Evolutionary conservation across 1,140 invertebrate species (phyloP).

Genomic region (Eulimnadia texana): DNA sequence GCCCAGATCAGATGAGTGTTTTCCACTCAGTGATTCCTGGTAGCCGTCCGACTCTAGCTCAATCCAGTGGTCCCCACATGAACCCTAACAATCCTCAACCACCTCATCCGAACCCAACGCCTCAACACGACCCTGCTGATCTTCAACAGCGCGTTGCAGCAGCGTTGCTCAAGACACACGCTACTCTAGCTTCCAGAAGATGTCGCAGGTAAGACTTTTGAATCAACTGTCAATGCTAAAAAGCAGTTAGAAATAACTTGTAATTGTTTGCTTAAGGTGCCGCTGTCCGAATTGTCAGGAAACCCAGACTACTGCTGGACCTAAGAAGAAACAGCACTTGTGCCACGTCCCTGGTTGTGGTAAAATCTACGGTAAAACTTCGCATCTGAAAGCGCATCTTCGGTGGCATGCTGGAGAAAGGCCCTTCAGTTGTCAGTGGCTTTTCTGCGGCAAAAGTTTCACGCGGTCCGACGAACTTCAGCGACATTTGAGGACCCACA

Average conservation of each 20-base stretch:
- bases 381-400: conserved; percentile 54
- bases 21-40: background rate
- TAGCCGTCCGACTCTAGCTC: background rate
- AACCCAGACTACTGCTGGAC: conserved; percentile 28
- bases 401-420: conserved; percentile 46
- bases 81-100: background rate
- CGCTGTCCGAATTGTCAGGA: conserved; percentile 22
- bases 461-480: conserved; percentile 93
- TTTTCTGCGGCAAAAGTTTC: conserved; percentile 53
- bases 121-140: background rate
- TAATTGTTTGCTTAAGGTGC: conserved; percentile 10
- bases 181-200: conserved; percentile 18
- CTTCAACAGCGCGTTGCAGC: conserved; percentile 6
- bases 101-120: background rate
- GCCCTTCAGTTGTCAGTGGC: conserved; percentile 42
- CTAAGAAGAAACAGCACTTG: conserved; percentile 74
- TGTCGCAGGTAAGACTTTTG: conserved; percentile 18
- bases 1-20: background rate
- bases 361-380: conserved; percentile 55
- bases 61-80: background rate
- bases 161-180: conserved; percentile 9
- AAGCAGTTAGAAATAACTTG: background rate
- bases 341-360: conserved; percentile 45
- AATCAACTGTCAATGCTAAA: background rate
- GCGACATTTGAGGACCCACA: conserved; percentile 89